Base-by-base conservation (phyloP, 2,113 vertebrate species). In the Australoheros scitulus region DNA sequence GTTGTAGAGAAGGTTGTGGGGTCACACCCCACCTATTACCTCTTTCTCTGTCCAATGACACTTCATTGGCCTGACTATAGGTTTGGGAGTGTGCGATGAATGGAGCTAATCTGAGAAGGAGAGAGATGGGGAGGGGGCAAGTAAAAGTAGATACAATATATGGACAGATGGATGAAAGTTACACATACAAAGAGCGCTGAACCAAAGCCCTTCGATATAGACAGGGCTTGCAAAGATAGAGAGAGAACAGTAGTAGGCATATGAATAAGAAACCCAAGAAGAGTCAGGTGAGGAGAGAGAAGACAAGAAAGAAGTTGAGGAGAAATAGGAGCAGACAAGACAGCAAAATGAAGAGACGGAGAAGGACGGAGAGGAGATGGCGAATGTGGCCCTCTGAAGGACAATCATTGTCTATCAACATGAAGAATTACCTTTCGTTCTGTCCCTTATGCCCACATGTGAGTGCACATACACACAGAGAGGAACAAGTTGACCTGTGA, bases 351-450 rank as follows among this genome's bases (percentile, higher is more conserved):
- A 85, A 72, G 70, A 64, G 81, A 78, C 64, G 78, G 76, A 72
- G 50, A 78, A 90, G 84, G 90, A 87, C 74, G 8, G 61, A 85
- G 82, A 87, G 90, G 82, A 81, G 88, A 90, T 43, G 6, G 59
- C 47, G 76, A 90, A 86, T 59, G 79, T 91, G 88, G 91, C 88
- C 88, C 63, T 82, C 47, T 87, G 89, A 94, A 95, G 94, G 94
- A 92, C 94, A 94, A 93, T 95, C 93, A 93, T 91, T 92, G 93
- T 92, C 94, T 86, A 94, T 93, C 94, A 95, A 90, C 89, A 88
- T 92, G 86, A 93, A 92, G 91, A 92, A 95, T 93, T 91, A 91
- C 92, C 90, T 92, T 89, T 91, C 85, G 86, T 81, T 83, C n/a
- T 61, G 77, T 88, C 89, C 88, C 81, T 76, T 61, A 68, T 85